phyloP scores from a whole-genome alignment of 2,888 invertebrate genomes.

The Drosophila diplacantha region DNA sequence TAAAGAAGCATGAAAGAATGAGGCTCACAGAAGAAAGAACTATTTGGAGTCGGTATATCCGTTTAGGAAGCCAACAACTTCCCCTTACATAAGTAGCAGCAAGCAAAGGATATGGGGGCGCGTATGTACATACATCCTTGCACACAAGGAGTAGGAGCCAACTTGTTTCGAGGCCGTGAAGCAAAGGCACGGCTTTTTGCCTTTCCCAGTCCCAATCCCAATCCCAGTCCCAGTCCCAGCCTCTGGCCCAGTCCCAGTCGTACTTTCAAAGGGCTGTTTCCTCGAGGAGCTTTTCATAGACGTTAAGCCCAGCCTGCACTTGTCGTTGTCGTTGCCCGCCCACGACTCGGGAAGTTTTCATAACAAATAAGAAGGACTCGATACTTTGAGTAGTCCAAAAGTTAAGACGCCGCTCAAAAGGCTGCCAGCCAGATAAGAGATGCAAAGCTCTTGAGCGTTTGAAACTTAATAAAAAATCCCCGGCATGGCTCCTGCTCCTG shows the following conservation, averaged over 20 bases:
- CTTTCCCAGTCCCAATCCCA: conserved; percentile 12
- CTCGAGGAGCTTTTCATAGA: conserved; percentile 62
- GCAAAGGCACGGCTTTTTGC: conserved; percentile 35
- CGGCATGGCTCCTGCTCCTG: background rate
- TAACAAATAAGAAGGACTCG: conserved; percentile 64
- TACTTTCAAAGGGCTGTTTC: conserved; percentile 40
- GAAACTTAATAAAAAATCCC: conserved; percentile 43
- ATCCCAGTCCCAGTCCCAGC: conserved; percentile 6
- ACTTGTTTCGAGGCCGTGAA: conserved; percentile 25
- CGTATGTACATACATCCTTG: conserved; percentile 20
- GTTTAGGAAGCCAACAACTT: conserved; percentile 71
- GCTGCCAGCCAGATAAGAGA: conserved; percentile 54
- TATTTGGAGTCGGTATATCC: conserved; percentile 69
- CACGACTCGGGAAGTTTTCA: conserved; percentile 52
- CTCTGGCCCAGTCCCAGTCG: conserved; percentile 17
- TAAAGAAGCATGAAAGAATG: conserved; percentile 41
- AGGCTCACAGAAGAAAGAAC: conserved; percentile 43
- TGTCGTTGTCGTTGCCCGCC: conserved; percentile 17
- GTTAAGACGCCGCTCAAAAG: conserved; percentile 53
- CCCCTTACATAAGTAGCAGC: conserved; percentile 62
- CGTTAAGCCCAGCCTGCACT: conserved; percentile 43
- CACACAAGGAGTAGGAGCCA: conserved; percentile 31
- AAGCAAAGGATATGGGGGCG: conserved; percentile 31
- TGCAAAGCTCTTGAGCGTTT: conserved; percentile 46
- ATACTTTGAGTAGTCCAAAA: conserved; percentile 63